Evolutionary conservation across 2,797 vertebrate genomes (phyloP).

Genomic region (Staurois parvus): DNA sequence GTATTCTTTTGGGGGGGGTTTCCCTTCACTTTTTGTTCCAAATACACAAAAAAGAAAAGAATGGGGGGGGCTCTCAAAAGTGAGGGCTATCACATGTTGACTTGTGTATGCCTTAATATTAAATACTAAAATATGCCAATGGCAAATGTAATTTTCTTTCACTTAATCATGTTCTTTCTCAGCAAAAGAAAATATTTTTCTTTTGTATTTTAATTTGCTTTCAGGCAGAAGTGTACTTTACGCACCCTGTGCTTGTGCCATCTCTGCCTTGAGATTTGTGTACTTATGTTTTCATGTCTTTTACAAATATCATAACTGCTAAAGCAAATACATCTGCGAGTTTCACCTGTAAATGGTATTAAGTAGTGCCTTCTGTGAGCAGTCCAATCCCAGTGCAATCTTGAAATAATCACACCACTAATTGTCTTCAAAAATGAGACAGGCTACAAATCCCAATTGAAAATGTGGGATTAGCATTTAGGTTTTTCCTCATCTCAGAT

Average conservation of each 20-base stretch:
- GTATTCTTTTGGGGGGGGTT: too few relatives aligned
- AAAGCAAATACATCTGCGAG: slow-evolving; percentile 6
- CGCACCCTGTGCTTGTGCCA: background rate
- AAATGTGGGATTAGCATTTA: slow-evolving; percentile 17
- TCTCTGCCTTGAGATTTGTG: background rate
- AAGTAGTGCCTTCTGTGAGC: slow-evolving; percentile 7
- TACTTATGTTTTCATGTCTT: background rate
- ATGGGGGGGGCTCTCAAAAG: too few relatives aligned
- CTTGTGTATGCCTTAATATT: too few relatives aligned
- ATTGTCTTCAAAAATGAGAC: slow-evolving; percentile 41
- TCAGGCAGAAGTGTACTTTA: background rate
- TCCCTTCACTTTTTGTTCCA: too few relatives aligned
- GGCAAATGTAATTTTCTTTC: too few relatives aligned
- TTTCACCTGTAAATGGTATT: slow-evolving; percentile 30
- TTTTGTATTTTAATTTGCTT: background rate
- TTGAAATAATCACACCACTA: slow-evolving; percentile 40
- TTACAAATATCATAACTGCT: slow-evolving; percentile 34
- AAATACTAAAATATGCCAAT: too few relatives aligned
- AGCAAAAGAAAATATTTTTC: background rate
- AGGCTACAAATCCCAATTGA: slow-evolving; percentile 28
- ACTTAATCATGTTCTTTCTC: background rate
- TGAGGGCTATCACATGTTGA: too few relatives aligned
- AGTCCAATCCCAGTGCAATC: slow-evolving; percentile 38
- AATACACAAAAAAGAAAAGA: too few relatives aligned
- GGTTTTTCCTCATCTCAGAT: slow-evolving; percentile 14